phyloP scores from a whole-genome alignment of 2,888 invertebrate genomes.

The Patella pellucida region DNA sequence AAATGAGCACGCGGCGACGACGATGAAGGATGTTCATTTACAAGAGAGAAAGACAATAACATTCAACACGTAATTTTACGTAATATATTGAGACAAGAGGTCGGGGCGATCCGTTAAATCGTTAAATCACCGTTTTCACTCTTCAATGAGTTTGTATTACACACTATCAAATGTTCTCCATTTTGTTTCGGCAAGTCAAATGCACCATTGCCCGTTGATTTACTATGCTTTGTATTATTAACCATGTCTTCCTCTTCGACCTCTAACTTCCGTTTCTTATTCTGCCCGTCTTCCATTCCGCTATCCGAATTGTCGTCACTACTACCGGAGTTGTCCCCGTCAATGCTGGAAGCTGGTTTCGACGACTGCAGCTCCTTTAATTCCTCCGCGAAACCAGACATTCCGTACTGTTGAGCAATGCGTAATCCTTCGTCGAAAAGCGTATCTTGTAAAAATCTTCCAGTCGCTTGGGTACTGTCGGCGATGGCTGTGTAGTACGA shows the following conservation, averaged over 20 bases:
- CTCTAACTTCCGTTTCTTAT: not conserved
- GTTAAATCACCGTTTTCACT: too few species aligned
- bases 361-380: slow-evolving; percentile 50
- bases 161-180: not conserved
- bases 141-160: too few species aligned
- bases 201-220: not conserved
- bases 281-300: not conserved
- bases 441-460: slow-evolving; percentile 53
- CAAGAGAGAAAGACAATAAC: too few species aligned
- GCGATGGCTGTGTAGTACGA: slow-evolving; percentile 22
- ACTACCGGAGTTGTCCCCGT: slow-evolving; percentile 12
- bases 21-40: too few species aligned
- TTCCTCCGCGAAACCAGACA: slow-evolving; percentile 66
- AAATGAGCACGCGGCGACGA: too few species aligned
- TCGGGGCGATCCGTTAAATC: too few species aligned
- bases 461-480: not conserved
- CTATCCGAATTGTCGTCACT: not conserved
- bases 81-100: too few species aligned
- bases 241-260: not conserved
- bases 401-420: slow-evolving; percentile 70
- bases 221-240: not conserved
- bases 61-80: too few species aligned
- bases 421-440: slow-evolving; percentile 73
- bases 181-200: not conserved
- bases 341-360: slow-evolving; percentile 14